These are phyloP conservation scores for Dreissena rostriformis DNA, from an alignment of 1,140 invertebrate species.

Conservation along the genomic window DNA sequence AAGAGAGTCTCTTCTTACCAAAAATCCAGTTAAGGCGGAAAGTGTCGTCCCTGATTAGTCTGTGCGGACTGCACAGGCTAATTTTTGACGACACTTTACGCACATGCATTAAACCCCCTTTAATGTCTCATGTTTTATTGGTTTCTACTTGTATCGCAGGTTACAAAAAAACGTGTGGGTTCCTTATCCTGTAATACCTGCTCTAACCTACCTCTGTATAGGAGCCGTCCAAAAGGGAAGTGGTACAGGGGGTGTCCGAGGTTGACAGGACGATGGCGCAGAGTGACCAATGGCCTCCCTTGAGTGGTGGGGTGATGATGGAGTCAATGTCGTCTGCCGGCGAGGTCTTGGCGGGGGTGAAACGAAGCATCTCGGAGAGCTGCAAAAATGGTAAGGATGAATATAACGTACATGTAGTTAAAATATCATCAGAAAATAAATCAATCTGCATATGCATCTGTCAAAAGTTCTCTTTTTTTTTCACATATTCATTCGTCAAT, in stretches of 20 bases:
- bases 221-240: conserved; percentile 14
- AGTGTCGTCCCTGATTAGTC: not conserved
- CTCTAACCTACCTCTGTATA: conserved; percentile 31
- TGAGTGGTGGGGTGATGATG: conserved; percentile 36
- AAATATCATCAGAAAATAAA: no score
- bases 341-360: conserved; percentile 24
- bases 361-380: conserved; percentile 37
- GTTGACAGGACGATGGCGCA: not conserved
- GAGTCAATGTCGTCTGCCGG: conserved; percentile 32
- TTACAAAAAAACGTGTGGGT: not conserved
- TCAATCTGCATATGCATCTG: no score
- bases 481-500: no score
- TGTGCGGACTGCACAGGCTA: not conserved
- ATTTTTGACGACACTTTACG: not conserved
- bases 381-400: not conserved
- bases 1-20: not conserved
- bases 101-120: not conserved
- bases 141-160: not conserved
- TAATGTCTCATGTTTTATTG: not conserved
- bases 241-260: conserved; percentile 10
- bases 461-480: no score
- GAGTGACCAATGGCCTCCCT: not conserved
- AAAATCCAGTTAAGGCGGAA: not conserved
- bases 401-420: no score
- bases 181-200: not conserved